A percentile compares a stretch with the other conserved stretches of the same genome.
These are phyloP conservation scores for Falco berigora DNA, from an alignment of 2,797 vertebrate species.

Conservation along the genomic window DNA sequence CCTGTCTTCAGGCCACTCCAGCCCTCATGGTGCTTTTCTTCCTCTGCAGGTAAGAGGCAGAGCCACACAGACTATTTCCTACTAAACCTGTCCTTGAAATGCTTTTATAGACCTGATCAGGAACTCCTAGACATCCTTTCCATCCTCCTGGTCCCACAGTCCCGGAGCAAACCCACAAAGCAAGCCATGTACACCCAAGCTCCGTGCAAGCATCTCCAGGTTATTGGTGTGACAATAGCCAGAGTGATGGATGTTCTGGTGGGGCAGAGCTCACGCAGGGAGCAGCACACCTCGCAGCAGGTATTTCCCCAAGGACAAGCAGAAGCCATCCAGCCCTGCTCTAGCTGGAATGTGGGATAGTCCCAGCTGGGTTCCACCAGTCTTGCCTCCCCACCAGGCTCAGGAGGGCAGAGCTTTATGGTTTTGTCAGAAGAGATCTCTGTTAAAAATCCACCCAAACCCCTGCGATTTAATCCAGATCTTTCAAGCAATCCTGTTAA, in stretches of 20 bases:
- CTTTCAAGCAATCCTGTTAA: neutral
- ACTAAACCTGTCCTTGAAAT: neutral
- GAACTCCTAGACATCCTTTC: neutral
- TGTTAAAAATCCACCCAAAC: neutral
- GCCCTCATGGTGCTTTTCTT: neutral
- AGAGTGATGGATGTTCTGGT: rapidly evolving
- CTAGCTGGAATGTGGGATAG: neutral
- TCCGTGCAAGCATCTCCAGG: neutral
- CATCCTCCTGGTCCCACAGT: neutral
- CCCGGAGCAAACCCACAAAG: neutral
- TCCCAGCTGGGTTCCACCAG: neutral
- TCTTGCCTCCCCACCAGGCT: neutral
- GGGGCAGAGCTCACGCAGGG: rapidly evolving
- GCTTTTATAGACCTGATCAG: neutral
- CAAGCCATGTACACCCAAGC: neutral
- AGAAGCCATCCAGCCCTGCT: neutral
- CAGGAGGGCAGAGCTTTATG: neutral
- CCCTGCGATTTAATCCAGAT: neutral
- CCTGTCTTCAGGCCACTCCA: neutral
- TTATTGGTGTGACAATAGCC: neutral
- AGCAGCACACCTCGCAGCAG: neutral
- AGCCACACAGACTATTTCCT: neutral
- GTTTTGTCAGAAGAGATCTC: neutral
- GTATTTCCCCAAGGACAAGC: neutral
- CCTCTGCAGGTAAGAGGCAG: neutral